phyloP scores from a whole-genome alignment of 2,113 vertebrate species.

The Periophthalmus modestus region DNA sequence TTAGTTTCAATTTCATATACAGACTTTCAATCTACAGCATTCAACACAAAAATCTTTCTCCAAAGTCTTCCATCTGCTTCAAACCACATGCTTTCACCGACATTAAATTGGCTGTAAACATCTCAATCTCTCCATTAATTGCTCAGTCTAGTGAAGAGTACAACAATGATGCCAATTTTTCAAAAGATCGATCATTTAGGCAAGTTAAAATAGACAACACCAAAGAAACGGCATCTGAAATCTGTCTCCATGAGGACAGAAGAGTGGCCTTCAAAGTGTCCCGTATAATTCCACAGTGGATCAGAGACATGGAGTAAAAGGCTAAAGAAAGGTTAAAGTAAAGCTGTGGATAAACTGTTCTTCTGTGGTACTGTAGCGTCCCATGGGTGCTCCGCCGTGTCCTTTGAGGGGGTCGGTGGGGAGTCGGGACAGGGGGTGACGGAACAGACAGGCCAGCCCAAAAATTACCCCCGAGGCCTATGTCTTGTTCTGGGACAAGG shows the following conservation, averaged over 20 bases:
- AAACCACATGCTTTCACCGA: too few relatives aligned
- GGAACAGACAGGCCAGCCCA: slow-evolving; percentile 28
- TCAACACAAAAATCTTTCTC: too few relatives aligned
- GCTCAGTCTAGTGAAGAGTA: too few relatives aligned
- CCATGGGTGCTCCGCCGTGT: slow-evolving; percentile 20
- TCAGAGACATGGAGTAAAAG: slow-evolving; percentile 29
- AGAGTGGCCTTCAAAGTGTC: slow-evolving; percentile 47
- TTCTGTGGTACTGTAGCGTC: slow-evolving; percentile 8
- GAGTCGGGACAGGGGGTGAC: slow-evolving; percentile 19
- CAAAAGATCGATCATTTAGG: too few relatives aligned
- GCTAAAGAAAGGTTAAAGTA: slow-evolving; percentile 28
- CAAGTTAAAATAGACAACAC: too few relatives aligned
- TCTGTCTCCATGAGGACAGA: background rate
- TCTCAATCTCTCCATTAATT: too few relatives aligned
- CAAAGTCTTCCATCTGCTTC: too few relatives aligned
- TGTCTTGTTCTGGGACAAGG: slow-evolving; percentile 14
- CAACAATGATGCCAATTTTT: too few relatives aligned
- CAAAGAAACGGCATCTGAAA: background rate
- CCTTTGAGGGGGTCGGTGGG: slow-evolving; percentile 25
- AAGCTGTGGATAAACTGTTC: background rate
- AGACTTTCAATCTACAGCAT: too few relatives aligned
- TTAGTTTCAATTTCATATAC: too few relatives aligned
- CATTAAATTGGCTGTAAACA: too few relatives aligned
- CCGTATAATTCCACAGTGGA: slow-evolving; percentile 41
- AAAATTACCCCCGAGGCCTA: slow-evolving; percentile 13